Evolutionary conservation across 2,888 invertebrate species (phyloP), one percentile per base, ranked within the genome.

Genomic region (Nomada ferruginata): DNA sequence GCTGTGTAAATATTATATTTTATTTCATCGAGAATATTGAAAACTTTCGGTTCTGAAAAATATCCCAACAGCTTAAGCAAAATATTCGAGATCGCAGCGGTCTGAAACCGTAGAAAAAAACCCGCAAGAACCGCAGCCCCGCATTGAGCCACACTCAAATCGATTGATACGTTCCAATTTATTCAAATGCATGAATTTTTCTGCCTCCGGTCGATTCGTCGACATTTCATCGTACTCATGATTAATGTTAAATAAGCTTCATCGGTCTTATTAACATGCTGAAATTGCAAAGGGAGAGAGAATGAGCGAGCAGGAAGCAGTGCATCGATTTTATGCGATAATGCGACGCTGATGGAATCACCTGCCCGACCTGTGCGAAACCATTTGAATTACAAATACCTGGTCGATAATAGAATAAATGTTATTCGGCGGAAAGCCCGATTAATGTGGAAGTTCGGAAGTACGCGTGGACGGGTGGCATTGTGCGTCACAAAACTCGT

Each of bases 321-420:
- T n/a, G 50, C 59, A 84, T 82, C 84, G 85, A 87, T 84, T 87
- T 87, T 79, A 76, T 29, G 64, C 29, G 60, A 53, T 70, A 85
- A 79, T 76, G 69, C 66, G 47, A 18, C 53, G 59, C 66, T 74
- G 79, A 87, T 80, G 74, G 71, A 82, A 86, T 85, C 86, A 84
- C 72, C 66, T 76, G 78, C 72, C 77, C 55, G 29, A 66, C 61
- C 44, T 53, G n/a, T 23, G 63, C 64, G 76, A 75, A 76, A 79
- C 68, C 50, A 89, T 89, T 89, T 87, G 85, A 89, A 89, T 89
- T 80, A 75, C 88, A 89, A 86, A 88, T 88, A 65, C 64, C 55
- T 36, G 68, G 60, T 55, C 76, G 83, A 87, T 87, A 83, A 89
- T 89, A 80, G 84, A 89, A 89, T 87, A 85, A 87, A 87, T 82